Evolutionary conservation across 2,888 invertebrate genomes (phyloP).

Genomic region (Epirrhoe alternata): DNA sequence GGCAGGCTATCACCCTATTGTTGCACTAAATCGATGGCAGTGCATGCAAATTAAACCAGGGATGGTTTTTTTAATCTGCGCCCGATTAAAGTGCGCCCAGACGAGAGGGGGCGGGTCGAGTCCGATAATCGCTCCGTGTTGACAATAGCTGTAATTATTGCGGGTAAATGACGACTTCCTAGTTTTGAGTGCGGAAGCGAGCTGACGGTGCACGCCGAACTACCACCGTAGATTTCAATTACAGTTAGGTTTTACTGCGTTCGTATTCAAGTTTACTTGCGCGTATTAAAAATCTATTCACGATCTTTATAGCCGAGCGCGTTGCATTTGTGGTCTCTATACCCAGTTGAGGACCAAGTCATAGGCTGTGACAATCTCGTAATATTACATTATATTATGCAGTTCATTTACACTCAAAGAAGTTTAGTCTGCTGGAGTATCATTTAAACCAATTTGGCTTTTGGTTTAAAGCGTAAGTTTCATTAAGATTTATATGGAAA

Average conservation of each 20-base stretch:
- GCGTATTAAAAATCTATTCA: too few species aligned
- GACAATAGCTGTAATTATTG: slow-evolving; percentile 65
- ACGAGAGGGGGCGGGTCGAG: slow-evolving; percentile 47
- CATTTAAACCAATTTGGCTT: too few species aligned
- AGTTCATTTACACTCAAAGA: too few species aligned
- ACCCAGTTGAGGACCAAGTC: too few species aligned
- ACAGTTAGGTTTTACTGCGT: neutral
- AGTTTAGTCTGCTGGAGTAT: too few species aligned
- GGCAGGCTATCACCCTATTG: slow-evolving; percentile 49
- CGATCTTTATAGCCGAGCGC: neutral
- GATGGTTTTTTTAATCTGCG: slow-evolving; percentile 56
- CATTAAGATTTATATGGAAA: neutral
- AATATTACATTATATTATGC: too few species aligned
- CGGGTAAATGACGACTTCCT: slow-evolving; percentile 51
- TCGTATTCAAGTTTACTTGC: neutral
- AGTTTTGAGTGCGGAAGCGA: slow-evolving; percentile 19
- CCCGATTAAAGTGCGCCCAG: slow-evolving; percentile 53
- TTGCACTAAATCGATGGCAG: slow-evolving; percentile 58
- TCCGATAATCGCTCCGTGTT: slow-evolving; percentile 59
- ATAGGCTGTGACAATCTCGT: too few species aligned
- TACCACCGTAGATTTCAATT: slow-evolving; percentile 7
- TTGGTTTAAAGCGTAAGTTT: too few species aligned
- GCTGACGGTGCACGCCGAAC: slow-evolving; percentile 15
- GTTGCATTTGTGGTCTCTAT: too few species aligned
- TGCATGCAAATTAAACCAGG: slow-evolving; percentile 64